Percentiles rank a stretch among this genome's conserved stretches.
Evolutionary conservation across 2,113 vertebrate genomes (phyloP).

Genomic region (Tricholaema leucomelas): DNA sequence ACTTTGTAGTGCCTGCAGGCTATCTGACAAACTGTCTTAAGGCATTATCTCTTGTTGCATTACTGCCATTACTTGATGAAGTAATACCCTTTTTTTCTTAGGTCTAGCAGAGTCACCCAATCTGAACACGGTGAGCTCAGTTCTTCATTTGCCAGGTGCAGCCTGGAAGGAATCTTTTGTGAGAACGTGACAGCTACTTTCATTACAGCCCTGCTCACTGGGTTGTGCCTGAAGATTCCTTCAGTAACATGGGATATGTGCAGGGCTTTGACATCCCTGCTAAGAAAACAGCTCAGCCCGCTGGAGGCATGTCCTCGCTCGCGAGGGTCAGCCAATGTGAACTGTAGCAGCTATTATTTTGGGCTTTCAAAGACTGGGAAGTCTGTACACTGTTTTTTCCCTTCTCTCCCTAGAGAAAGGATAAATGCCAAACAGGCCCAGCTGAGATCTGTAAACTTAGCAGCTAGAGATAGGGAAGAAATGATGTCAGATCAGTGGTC

Average conservation of each 20-base stretch:
- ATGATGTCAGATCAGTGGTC: neutral
- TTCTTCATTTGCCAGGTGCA: constrained; percentile 13
- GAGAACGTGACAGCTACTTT: constrained; percentile 18
- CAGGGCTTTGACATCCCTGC: constrained; percentile 45
- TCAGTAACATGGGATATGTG: neutral
- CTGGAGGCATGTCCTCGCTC: constrained; percentile 60
- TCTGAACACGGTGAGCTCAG: neutral
- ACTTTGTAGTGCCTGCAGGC: neutral
- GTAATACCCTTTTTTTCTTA: constrained; percentile 20
- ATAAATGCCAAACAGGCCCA: constrained; percentile 69
- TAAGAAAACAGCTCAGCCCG: constrained; percentile 68
- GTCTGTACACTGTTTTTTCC: constrained; percentile 63
- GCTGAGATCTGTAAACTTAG: constrained; percentile 72
- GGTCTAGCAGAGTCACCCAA: constrained; percentile 1
- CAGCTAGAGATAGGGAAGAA: constrained; percentile 69
- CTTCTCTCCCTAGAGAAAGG: constrained; percentile 77
- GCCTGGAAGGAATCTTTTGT: constrained; percentile 30
- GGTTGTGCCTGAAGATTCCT: neutral
- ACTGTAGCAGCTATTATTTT: constrained; percentile 71
- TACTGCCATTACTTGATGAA: constrained; percentile 34
- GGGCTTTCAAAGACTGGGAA: constrained; percentile 77
- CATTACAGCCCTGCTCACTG: neutral
- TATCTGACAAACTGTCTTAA: neutral
- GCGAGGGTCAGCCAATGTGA: constrained; percentile 71
- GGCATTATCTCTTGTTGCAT: neutral